Percentiles rank a stretch among this genome's conserved stretches.
Conservation (phyloP, 2,888 invertebrate species). For the Notodonta dromedarius region DNA sequence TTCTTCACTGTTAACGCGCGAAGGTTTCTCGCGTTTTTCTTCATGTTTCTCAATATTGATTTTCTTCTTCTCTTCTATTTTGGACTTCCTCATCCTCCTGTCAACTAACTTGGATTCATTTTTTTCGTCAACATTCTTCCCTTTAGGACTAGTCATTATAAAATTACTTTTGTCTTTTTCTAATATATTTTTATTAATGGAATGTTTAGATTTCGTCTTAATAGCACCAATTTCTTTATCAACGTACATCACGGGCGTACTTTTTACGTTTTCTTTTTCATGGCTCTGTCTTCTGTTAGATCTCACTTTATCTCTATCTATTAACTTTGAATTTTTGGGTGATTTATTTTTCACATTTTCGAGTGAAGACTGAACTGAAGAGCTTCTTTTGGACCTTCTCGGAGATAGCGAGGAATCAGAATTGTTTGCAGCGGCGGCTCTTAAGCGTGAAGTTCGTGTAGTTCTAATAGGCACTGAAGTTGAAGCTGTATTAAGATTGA, state of each 20-base stretch:
- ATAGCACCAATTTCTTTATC: constrained; percentile 80
- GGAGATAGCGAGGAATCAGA: constrained; percentile 61
- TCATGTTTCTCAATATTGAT: constrained; percentile 42
- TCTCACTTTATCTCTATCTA: constrained; percentile 74
- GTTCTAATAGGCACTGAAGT: constrained; percentile 86
- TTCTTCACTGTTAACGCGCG: constrained; percentile 63
- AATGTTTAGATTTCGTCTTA: constrained; percentile 81
- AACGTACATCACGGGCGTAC: constrained; percentile 52
- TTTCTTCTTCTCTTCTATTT: constrained; percentile 56
- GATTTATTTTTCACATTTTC: constrained; percentile 70
- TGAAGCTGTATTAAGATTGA: constrained; percentile 72
- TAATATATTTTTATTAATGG: constrained; percentile 77
- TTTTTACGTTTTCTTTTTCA: constrained; percentile 73
- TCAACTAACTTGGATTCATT: constrained; percentile 56
- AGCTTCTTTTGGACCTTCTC: constrained; percentile 72
- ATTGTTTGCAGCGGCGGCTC: constrained; percentile 85
- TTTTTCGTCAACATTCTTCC: constrained; percentile 63
- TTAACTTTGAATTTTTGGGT: constrained; percentile 65
- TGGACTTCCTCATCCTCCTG: constrained; percentile 47
- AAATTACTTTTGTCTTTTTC: constrained; percentile 79
- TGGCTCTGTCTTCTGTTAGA: constrained; percentile 61
- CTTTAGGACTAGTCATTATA: constrained; percentile 73
- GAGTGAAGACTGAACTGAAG: constrained; percentile 70
- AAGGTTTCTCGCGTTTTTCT: constrained; percentile 36
- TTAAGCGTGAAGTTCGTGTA: constrained; percentile 88